Evolutionary conservation across 1,140 invertebrate species (phyloP), one percentile per base, ranked within the genome.

Genomic region (Musca domestica): DNA sequence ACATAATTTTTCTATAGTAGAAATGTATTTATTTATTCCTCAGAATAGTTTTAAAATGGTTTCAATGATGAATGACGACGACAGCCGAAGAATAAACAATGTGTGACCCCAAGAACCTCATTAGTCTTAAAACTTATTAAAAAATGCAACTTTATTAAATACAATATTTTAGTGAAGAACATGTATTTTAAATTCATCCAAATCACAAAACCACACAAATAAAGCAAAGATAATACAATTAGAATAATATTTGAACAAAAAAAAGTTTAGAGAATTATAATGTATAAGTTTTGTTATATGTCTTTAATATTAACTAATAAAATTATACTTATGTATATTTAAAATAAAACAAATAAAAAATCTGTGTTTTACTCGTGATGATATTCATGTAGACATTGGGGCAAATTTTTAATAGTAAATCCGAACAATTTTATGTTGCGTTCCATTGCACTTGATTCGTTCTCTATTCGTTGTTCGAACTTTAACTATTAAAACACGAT

Each of bases 261-360:
- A 48, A 19, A 19, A 34, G 56, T 61, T 30, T 61, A 61, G 56
- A 61, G 41, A 61, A 61, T 61, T 61, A 19, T 61, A 61, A 41
- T 61, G 9, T 41, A 41, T 61, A 61, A 61, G 56, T 61, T 61
- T 61, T 61, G 56, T 61, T 61, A 61, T 61, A 61, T 61, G 56
- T 61, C 56, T 61, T 61, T 41, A 61, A 61, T 61, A 61, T 41
- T 51, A 51, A 51, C 20, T 1, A 58, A 34, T 12, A 34, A 58
- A 34, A 61, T 61, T 41, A 41, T 41, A 41, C 34, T 41, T 41
- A 41, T 41, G 34, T 41, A 41, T 41, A 41, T 41, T 41, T 41
- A 41, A 41, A 41, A 61, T 34, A 61, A 61, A 61, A 34, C 41
- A 61, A 41, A 41, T 17, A 61, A 34, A 20, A 15, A 49, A 9